phyloP scores from a whole-genome alignment of 2,888 invertebrate genomes.

The Plemyria rubiginata region DNA sequence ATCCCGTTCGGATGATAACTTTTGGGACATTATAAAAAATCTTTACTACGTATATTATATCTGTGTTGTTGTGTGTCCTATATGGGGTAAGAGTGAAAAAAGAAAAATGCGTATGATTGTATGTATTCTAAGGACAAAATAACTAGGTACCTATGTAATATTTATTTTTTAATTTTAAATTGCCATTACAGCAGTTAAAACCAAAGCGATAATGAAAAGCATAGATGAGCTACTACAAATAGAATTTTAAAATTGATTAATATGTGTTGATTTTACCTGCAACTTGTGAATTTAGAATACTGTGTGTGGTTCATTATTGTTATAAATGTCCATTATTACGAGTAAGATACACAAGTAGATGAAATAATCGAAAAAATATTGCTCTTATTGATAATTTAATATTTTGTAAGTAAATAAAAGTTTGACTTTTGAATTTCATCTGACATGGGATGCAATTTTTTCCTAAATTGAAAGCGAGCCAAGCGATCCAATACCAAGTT shows the following conservation, averaged over 20 bases:
- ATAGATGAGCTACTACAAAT: too few species aligned
- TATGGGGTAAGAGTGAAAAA: background rate
- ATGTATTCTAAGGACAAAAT: background rate
- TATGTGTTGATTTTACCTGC: constrained; percentile 13
- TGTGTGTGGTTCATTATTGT: constrained; percentile 26
- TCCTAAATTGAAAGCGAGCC: background rate
- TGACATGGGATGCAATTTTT: constrained; percentile 42
- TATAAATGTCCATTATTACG: constrained; percentile 48
- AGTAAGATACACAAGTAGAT: constrained; percentile 21
- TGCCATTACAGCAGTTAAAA: too few species aligned
- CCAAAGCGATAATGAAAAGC: too few species aligned
- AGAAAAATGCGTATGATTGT: background rate
- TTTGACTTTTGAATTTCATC: constrained; percentile 73
- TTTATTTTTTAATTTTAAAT: too few species aligned
- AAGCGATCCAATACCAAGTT: background rate
- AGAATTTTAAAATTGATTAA: too few species aligned
- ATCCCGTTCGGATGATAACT: too few species aligned
- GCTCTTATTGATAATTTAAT: constrained; percentile 66
- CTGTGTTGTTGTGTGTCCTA: too few species aligned
- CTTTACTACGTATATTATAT: too few species aligned
- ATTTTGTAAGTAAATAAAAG: constrained; percentile 54
- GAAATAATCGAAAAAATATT: constrained; percentile 28
- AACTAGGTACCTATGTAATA: too few species aligned
- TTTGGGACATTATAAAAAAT: too few species aligned
- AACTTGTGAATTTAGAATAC: constrained; percentile 26